Percentiles rank a stretch among this genome's conserved stretches.
These are phyloP conservation scores for Muntiacus muntjak DNA, from an alignment of 2,113 vertebrate species.

Conservation along the genomic window DNA sequence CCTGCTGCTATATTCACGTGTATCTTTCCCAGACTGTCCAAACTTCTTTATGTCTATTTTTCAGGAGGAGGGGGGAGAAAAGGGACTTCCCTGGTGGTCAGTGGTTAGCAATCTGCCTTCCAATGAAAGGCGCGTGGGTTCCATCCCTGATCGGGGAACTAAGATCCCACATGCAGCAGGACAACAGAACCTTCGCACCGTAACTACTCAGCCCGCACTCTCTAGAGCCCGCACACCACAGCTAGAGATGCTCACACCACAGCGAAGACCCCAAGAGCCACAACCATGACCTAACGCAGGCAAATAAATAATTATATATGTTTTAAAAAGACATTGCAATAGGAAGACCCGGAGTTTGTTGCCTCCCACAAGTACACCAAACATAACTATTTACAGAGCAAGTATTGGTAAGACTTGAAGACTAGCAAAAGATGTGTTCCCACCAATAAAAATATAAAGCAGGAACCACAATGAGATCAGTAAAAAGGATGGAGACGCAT, in stretches of 20 bases:
- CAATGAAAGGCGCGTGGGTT: background rate
- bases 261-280: background rate
- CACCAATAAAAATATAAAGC: background rate
- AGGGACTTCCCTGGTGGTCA: background rate
- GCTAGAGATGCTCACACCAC: background rate
- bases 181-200: fast-evolving
- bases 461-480: background rate
- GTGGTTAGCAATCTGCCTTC: background rate
- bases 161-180: background rate
- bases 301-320: background rate
- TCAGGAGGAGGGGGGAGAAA: too few relatives aligned
- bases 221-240: background rate
- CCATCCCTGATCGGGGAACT: background rate
- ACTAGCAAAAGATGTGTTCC: background rate
- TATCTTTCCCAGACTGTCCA: background rate
- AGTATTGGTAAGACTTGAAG: background rate
- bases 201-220: background rate
- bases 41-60: background rate
- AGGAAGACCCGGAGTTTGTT: background rate
- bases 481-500: background rate
- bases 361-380: background rate
- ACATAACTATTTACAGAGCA: background rate
- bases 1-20: background rate
- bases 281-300: fast-evolving
- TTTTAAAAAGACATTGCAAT: background rate